These are phyloP conservation scores for Phrynocephalus versicolor DNA, from an alignment of 2,113 vertebrate species.

Conservation along the genomic window DNA sequence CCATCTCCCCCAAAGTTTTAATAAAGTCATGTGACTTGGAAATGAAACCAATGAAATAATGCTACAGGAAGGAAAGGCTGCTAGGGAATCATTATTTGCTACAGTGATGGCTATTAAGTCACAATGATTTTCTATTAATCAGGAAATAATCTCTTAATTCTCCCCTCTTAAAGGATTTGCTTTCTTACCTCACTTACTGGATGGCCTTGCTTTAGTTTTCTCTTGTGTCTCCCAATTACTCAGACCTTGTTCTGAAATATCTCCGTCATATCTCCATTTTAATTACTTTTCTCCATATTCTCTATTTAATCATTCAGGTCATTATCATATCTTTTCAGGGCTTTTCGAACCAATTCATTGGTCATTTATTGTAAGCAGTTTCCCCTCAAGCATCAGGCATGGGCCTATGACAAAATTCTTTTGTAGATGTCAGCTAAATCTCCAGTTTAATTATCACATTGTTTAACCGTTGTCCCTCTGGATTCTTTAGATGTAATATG, in stretches of 20 bases:
- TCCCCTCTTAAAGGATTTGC: conserved; percentile 52
- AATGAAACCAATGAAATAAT: conserved; percentile 46
- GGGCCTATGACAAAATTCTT: conserved; percentile 45
- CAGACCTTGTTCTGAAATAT: conserved; percentile 41
- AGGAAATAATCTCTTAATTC: conserved; percentile 53
- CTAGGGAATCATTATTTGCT: conserved; percentile 38
- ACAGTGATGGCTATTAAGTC: conserved; percentile 36
- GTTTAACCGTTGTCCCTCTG: conserved; percentile 35
- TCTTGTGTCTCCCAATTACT: conserved; percentile 54
- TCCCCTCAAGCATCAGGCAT: conserved; percentile 33
- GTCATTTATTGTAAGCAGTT: conserved; percentile 54
- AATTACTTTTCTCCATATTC: conserved; percentile 60
- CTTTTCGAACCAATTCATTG: conserved; percentile 46
- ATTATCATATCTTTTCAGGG: conserved; percentile 62
- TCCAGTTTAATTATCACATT: conserved; percentile 60
- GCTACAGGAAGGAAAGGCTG: conserved; percentile 47
- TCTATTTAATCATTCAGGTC: conserved; percentile 50
- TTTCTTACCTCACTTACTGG: conserved; percentile 16
- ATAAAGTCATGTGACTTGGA: conserved; percentile 46
- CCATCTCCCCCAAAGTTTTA: conserved; percentile 36
- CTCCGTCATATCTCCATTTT: conserved; percentile 48
- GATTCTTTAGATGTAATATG: conserved; percentile 23
- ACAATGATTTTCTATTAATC: conserved; percentile 47
- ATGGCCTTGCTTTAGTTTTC: conserved; percentile 26
- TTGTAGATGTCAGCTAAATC: conserved; percentile 53